Evolutionary conservation across 2,888 invertebrate genomes (phyloP), one percentile per base, ranked within the genome.

Genomic region (Melanargia galathea): DNA sequence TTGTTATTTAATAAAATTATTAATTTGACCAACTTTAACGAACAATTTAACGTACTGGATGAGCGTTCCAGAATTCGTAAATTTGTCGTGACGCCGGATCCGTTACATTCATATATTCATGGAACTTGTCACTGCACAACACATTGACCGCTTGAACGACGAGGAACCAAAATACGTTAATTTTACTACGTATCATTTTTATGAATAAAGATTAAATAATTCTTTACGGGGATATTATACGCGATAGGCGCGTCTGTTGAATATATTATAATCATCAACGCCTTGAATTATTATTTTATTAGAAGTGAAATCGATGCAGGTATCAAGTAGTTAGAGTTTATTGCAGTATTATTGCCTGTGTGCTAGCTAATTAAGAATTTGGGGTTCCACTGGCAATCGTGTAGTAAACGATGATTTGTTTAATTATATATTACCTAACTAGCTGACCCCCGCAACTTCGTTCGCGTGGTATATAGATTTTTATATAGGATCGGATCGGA

Each of bases 51-150:
- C 71, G 60, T 73, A 82, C 82, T 73, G 76, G 75, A 66, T 82
- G 75, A 22, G 76, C 64, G 40, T 69, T 62, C 68, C 72, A 75
- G 62, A 83, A 83, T 46, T 83, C 78, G 57, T 76, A 71, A 0
- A 84, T 63, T 59, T 82, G 83, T 11, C 74, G 66, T 0, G 72
- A 65, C 0, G 71, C 72, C 0, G 81, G 76, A 48, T 77, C 66
- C 3, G 74, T 73, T 48, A 66, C 64, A 43, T 73, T 74, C 10
- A 70, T 56, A 45, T 71, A 73, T 30, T 64, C 65, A 43, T 68
- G 33, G 45, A 72, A 64, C 46, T 67, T 64, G 30, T 65, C 67
- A 60, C 45, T 40, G n/a, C 68, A 60, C 54, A 54, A 20, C n/a
- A 65, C 56, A 57, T 40, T 7, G 18, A 10, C 8, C 18, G 26